A percentile compares a stretch with the other conserved stretches of the same genome.
phyloP scores from a whole-genome alignment of 2,797 vertebrate species.

The Onychomys torridus region DNA sequence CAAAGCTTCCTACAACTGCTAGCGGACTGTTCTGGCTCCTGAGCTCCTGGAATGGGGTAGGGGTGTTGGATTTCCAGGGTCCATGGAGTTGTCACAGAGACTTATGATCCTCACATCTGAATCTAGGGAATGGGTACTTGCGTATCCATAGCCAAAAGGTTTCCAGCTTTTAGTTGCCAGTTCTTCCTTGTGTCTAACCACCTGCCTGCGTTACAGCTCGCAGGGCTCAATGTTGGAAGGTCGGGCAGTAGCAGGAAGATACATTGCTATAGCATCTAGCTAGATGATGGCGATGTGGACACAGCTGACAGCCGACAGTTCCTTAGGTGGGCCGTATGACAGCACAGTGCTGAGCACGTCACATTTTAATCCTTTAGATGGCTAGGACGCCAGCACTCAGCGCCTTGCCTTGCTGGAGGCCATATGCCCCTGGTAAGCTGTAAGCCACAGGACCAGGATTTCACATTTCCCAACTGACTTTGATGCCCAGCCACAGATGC shows the following conservation, averaged over 20 bases:
- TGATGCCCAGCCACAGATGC: neutral
- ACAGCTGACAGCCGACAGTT: neutral
- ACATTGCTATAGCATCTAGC: neutral
- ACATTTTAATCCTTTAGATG: neutral
- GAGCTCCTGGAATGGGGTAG: neutral
- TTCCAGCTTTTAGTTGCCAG: neutral
- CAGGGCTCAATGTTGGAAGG: neutral
- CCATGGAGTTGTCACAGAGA: neutral
- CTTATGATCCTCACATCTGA: neutral
- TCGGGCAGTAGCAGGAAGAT: neutral
- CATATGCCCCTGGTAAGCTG: neutral
- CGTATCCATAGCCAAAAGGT: neutral
- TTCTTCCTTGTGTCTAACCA: neutral
- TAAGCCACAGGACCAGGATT: too few relatives aligned
- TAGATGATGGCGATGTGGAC: neutral
- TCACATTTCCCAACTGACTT: neutral
- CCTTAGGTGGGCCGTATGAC: neutral
- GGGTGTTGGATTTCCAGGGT: neutral
- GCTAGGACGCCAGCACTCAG: neutral
- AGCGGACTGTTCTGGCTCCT: neutral
- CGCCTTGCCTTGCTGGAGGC: neutral
- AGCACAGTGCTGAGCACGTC: neutral
- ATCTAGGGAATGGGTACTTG: neutral
- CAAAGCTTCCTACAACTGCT: neutral
- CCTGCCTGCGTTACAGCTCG: neutral